Conservation (phyloP, 2,888 invertebrate genomes). For the Lycophotia porphyrea region DNA sequence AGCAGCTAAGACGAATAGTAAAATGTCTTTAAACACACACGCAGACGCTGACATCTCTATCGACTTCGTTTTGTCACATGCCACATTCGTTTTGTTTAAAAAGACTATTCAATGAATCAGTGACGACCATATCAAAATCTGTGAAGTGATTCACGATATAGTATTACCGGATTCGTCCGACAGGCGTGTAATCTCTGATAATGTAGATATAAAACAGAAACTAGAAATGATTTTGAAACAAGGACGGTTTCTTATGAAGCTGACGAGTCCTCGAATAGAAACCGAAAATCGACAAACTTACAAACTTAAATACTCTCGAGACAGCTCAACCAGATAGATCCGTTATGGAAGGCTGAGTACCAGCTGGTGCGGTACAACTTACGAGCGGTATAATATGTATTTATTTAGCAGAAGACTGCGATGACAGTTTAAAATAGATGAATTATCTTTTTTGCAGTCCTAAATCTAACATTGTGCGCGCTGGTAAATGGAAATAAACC, state of each 20-base stretch:
- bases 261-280: neutral
- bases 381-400: neutral
- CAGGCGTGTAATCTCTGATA: neutral
- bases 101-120: conserved; percentile 21
- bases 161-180: neutral
- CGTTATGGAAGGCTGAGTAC: conserved; percentile 18
- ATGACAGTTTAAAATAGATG: conserved; percentile 13
- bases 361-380: neutral
- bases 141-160: conserved; percentile 14
- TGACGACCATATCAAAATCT: conserved; percentile 28
- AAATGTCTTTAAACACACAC: conserved; percentile 28
- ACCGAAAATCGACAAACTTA: neutral
- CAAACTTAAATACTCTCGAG: too few relatives aligned
- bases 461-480: neutral
- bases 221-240: neutral
- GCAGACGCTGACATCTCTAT: conserved; percentile 9
- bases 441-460: conserved; percentile 2
- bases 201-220: neutral
- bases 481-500: neutral
- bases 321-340: neutral
- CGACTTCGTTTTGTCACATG: neutral
- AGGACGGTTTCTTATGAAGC: neutral
- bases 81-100: conserved; percentile 14
- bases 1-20: conserved; percentile 19
- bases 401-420: conserved; percentile 4